Evolutionary conservation across 2,113 vertebrate genomes (phyloP), one percentile per base, ranked within the genome.

Genomic region (Phyllostomus hastatus): DNA sequence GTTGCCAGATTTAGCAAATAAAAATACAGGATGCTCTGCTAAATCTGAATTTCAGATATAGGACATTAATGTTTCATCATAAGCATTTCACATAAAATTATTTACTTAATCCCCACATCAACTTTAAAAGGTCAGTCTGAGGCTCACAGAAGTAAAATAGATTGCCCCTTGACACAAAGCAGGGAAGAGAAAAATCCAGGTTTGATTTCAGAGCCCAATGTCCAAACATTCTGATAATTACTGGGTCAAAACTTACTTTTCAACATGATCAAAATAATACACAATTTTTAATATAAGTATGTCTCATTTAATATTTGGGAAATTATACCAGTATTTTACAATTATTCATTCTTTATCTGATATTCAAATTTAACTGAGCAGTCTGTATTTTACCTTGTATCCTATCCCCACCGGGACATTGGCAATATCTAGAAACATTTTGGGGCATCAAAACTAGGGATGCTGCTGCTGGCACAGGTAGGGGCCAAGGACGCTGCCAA

Each of bases 21-120:
- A 57, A 93, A 78, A 38, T 69, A 79, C 2, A 78, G 8, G 48
- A 75, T 52, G 31, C 35, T 82, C 41, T 41, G 35, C 57, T 90
- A 91, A 93, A 85, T 86, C 28, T 95, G 67, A 88, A 91, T 91
- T 96, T 72, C 46, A 64, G 35, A 88, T 11, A 76, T 72, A 78
- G 46, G 72, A 72, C 20, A 85, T 92, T 46, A 48, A 41, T 8
- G 10, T 11, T 78, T 57, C 41, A 41, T 84, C 41, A 52, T 73
- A 73, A 73, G 52, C 7, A 31, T n/a, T 94, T 73, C 7, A 43
- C 35, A 9, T 64, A 72, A 88, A 88, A 94, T 94, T 17, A 81
- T 41, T 88, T 81, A 50, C 64, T 94, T 52, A 81, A 41, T 88
- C 9, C 66, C 31, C 66, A 64, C 5, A 66, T 52, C 69, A 80